These are phyloP conservation scores for Rapana venosa DNA, from an alignment of 2,888 invertebrate genomes.

Conservation along the genomic window DNA sequence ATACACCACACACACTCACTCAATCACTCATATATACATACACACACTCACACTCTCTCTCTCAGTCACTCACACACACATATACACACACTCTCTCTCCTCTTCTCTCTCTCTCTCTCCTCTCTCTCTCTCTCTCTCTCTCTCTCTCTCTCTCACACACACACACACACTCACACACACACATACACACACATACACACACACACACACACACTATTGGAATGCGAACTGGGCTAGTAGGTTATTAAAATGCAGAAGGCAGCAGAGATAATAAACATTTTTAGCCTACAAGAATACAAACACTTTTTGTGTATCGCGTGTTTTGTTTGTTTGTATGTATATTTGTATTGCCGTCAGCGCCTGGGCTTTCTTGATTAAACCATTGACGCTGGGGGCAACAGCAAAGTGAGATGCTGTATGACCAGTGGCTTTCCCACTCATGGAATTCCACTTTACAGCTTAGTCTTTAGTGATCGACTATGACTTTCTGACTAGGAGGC, in stretches of 20 bases:
- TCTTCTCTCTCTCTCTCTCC: background rate
- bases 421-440: too few species aligned
- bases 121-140: background rate
- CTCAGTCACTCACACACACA: background rate
- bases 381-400: too few species aligned
- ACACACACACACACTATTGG: background rate
- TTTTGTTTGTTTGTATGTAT: background rate
- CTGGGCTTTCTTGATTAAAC: too few species aligned
- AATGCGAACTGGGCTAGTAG: background rate
- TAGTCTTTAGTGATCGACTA: too few species aligned
- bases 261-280: background rate
- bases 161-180: background rate
- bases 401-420: too few species aligned
- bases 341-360: background rate
- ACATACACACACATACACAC: background rate
- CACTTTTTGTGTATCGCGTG: too few species aligned
- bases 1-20: too few species aligned
- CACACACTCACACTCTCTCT: background rate
- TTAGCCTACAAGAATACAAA: background rate
- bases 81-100: background rate
- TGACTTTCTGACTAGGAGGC: too few species aligned
- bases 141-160: background rate
- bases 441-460: too few species aligned
- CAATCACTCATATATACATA: background rate
- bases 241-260: background rate